Base-by-base conservation (phyloP, 2,113 vertebrate genomes). In the Strigops habroptila region DNA sequence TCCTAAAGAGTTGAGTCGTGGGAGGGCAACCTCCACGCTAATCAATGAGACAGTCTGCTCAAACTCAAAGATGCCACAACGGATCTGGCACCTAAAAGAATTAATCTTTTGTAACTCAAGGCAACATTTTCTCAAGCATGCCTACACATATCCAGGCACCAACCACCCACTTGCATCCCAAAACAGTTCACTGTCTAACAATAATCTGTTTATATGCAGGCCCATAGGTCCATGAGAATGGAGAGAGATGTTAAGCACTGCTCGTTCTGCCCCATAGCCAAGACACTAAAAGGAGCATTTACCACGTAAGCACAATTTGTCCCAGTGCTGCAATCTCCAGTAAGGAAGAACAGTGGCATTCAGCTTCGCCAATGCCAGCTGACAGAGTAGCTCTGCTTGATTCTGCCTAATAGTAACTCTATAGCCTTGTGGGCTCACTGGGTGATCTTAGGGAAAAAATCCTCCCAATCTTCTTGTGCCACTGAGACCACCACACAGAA, bases 11-110 rank as follows among this genome's bases (percentile, higher is more conserved):
- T 44, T 0, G 0, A 51, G 28, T 67, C 12, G 23, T 19, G 37
- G 83, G 43, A 71, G 15, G 8, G 14, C 90, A 7, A 55, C 63
- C 30, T 24, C 60, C 73, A 55, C 18, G 6, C 17, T 84, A 68
- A 90, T 68, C 48, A 78, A 30, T 43, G n/a, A 41, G 43, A 41
- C 14, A 43, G 69, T 57, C 33, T 92, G 28, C 83, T 77, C 1
- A 1, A 63, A 18, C 46, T 82, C 48, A 52, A 79, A 73, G 65
- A 79, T 53, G 33, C 57, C 84, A 35, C 48, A 81, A 60, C 1
- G 5, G 70, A 79, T 65, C 67, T 92, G 69, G 77, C 86, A 69
- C 46, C 73, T 62, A n/a, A 18, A 87, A 95, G 77, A 97, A 96
- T 30, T n/a, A 9, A 46, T 71, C 73, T 74, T 90, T 91, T 94